phyloP scores from a whole-genome alignment of 2,113 vertebrate species.

The Microtus richardsoni region DNA sequence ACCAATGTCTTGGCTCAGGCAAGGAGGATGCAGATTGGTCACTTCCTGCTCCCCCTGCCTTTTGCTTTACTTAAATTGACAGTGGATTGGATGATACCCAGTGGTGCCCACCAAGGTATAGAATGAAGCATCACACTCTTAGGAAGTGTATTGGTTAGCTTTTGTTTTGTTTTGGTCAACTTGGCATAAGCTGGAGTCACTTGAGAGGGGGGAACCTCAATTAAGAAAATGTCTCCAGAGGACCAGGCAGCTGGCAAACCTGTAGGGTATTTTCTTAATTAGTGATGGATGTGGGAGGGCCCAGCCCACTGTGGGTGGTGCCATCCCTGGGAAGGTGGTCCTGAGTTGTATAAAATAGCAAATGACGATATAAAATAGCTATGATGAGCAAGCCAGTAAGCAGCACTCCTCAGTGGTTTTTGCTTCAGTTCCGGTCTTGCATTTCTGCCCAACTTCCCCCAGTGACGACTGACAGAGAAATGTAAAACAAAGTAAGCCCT shows the following conservation, averaged over 20 bases:
- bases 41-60: background rate
- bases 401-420: background rate
- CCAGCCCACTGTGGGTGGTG: background rate
- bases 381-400: background rate
- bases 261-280: background rate
- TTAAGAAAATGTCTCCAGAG: background rate
- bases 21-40: background rate
- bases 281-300: background rate
- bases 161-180: background rate
- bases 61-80: background rate
- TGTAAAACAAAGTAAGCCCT: too few relatives aligned
- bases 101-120: background rate
- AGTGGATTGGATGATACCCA: background rate
- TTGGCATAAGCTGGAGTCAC: background rate
- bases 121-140: background rate
- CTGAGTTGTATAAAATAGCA: background rate
- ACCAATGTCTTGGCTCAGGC: background rate
- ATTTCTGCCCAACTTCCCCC: background rate
- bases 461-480: too few relatives aligned
- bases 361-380: background rate
- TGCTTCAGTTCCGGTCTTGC: background rate
- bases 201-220: background rate
- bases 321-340: background rate
- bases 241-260: too few relatives aligned
- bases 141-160: background rate